These are phyloP conservation scores for Masnerella sp. DNA, from an alignment of 2,888 invertebrate species.

Conservation along the genomic window DNA sequence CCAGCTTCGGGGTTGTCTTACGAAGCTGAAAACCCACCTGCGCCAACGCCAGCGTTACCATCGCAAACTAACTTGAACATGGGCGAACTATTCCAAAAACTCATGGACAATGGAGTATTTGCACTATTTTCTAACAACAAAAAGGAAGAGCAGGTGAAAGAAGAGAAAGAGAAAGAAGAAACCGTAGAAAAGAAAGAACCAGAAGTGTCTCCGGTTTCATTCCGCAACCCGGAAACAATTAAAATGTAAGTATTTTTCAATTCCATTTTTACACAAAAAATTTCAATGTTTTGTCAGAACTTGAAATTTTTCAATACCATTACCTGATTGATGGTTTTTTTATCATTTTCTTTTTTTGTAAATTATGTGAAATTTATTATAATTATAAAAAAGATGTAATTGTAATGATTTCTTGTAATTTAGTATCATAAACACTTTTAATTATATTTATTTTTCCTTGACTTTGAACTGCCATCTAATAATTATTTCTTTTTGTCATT, in stretches of 20 bases:
- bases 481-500: conserved; percentile 3
- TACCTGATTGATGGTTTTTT: too few species aligned
- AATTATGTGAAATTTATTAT: too few species aligned
- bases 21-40: conserved; percentile 70
- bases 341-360: too few species aligned
- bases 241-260: conserved; percentile 80
- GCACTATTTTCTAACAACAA: conserved; percentile 73
- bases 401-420: too few species aligned
- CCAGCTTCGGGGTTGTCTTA: conserved; percentile 78
- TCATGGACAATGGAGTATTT: conserved; percentile 91
- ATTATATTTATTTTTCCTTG: too few species aligned
- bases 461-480: too few species aligned
- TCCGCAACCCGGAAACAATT: conserved; percentile 85
- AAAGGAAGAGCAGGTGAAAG: conserved; percentile 69
- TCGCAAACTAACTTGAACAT: conserved; percentile 82
- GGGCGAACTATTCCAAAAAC: conserved; percentile 89
- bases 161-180: conserved; percentile 67
- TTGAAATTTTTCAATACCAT: too few species aligned
- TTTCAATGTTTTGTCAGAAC: too few species aligned
- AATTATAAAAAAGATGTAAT: too few species aligned
- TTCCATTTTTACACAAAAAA: too few species aligned
- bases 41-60: conserved; percentile 72
- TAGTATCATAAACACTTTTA: too few species aligned
- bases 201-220: conserved; percentile 81
- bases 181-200: conserved; percentile 66